phyloP scores from a whole-genome alignment of 2,113 vertebrate species.

The Gallinago undulata region DNA sequence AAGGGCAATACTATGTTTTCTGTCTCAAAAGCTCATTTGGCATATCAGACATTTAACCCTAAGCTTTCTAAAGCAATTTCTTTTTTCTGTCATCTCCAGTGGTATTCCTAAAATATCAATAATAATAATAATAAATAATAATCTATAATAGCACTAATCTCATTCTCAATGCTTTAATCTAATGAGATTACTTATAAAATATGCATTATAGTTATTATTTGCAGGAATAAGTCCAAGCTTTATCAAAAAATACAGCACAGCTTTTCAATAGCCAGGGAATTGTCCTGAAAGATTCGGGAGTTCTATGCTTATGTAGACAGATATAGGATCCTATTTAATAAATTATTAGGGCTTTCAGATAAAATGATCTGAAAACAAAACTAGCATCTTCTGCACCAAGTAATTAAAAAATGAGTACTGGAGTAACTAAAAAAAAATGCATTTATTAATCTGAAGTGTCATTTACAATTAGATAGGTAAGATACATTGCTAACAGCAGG shows the following conservation, averaged over 20 bases:
- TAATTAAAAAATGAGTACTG: background rate
- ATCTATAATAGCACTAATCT: background rate
- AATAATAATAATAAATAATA: background rate
- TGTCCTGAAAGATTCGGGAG: background rate
- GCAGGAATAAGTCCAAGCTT: background rate
- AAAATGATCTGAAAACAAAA: background rate
- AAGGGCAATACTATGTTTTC: background rate
- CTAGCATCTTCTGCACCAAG: background rate
- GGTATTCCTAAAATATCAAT: background rate
- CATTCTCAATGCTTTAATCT: background rate
- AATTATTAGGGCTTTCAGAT: background rate
- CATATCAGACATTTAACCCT: background rate
- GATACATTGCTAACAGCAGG: background rate
- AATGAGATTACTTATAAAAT: background rate
- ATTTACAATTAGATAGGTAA: background rate
- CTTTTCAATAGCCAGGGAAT: background rate
- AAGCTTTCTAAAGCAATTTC: background rate
- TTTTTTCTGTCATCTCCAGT: background rate
- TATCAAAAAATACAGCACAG: background rate
- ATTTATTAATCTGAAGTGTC: background rate
- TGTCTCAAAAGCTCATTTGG: background rate
- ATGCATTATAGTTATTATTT: background rate
- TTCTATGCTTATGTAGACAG: background rate
- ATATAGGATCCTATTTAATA: background rate
- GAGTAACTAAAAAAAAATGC: background rate